phyloP scores from a whole-genome alignment of 2,113 vertebrate species.

The Oryzias woworae region DNA sequence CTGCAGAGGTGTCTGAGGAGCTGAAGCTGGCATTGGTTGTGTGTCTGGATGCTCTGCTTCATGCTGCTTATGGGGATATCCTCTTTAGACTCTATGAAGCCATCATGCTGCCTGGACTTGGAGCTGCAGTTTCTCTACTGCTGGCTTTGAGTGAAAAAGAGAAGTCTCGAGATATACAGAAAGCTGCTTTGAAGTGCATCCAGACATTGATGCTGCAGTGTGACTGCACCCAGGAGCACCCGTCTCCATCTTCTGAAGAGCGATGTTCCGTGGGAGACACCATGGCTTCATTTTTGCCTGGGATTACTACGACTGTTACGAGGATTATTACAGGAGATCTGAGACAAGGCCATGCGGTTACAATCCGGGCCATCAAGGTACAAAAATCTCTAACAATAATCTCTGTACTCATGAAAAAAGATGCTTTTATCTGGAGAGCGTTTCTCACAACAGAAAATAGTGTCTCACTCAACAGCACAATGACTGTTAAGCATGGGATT shows the following conservation, averaged over 20 bases:
- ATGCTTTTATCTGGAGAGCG: too few relatives aligned
- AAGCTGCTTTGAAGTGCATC: conserved; percentile 83
- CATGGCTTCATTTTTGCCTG: conserved; percentile 91
- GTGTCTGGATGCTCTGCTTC: conserved; percentile 83
- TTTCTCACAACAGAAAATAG: too few relatives aligned
- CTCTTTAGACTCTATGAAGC: conserved; percentile 82
- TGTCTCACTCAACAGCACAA: too few relatives aligned
- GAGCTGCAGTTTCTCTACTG: conserved; percentile 86
- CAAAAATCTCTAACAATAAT: too few relatives aligned
- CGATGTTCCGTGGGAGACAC: conserved; percentile 72
- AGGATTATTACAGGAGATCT: conserved; percentile 85
- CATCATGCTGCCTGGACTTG: conserved; percentile 82
- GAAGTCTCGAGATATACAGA: conserved; percentile 81
- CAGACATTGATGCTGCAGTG: conserved; percentile 83
- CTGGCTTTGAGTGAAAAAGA: conserved; percentile 84
- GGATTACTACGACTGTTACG: conserved; percentile 80
- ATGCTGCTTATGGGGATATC: conserved; percentile 82
- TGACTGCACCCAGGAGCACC: conserved; percentile 78
- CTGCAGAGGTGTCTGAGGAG: conserved; percentile 82
- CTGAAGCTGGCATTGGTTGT: conserved; percentile 79
- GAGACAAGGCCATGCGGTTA: conserved; percentile 85
- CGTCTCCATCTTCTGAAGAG: conserved; percentile 54
- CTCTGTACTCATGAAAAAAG: not conserved
- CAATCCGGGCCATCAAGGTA: conserved; percentile 78
- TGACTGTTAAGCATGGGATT: too few relatives aligned